Evolutionary conservation across 2,797 vertebrate genomes (phyloP), one percentile per base, ranked within the genome.

Genomic region (Phoxinus dragarum): DNA sequence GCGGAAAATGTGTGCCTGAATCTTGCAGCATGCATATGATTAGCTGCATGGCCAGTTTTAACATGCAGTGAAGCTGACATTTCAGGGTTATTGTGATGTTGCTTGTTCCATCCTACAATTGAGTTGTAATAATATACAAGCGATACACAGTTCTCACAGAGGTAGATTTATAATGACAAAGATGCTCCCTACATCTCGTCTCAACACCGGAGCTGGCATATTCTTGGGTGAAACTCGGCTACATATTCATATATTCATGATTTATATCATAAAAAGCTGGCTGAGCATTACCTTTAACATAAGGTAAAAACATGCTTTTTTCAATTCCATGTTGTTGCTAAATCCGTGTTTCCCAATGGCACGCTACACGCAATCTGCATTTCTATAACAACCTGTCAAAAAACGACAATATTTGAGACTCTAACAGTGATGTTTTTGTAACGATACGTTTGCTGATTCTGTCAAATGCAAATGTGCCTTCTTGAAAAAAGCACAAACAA

Each of bases 11-110:
- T 85, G 84, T 19, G 76, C 78, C 78, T 76, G 61, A 80, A 82
- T 85, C 61, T 78, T 56, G 82, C 61, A 74, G 56, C 80, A 36
- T 36, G 61, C 74, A 83, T 80, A 81, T 75, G 81, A 88, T 84
- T 86, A 86, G 80, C 77, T 88, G 80, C 84, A 80, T 90, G 89
- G 83, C 86, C 86, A 86, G 84, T 88, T 89, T 82, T 52, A 88
- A 81, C 76, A 85, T 83, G 67, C 72, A 74, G 88, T 69, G 66
- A 88, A 85, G 80, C 86, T 87, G 38, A 86, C 88, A 81, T 88
- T 85, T 79, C 54, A 85, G 68, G 84, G 77, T 72, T 80, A 54
- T 85, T 80, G 77, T 85, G 68, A 73, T 64, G 68, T 73, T 72
- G 42, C 84, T 71, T 79, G 75, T 80, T 77, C 64, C 67, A 71